These are phyloP conservation scores for Lipotes vexillifer DNA, from an alignment of 2,113 vertebrate genomes.

Conservation along the genomic window DNA sequence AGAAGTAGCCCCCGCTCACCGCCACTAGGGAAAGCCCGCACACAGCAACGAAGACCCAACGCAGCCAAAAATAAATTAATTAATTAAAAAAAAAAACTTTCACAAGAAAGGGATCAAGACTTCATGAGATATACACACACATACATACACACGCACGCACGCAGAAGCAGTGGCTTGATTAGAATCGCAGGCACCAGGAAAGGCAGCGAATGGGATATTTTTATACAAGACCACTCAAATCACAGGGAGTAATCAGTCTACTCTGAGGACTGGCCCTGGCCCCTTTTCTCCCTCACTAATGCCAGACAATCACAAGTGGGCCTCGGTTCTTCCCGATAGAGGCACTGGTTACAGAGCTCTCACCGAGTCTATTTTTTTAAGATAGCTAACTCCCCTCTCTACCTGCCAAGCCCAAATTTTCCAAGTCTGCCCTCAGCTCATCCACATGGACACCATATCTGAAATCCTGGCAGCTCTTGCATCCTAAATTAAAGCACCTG, in stretches of 20 bases:
- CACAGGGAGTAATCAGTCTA: neutral
- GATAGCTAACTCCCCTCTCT: neutral
- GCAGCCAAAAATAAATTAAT: no score
- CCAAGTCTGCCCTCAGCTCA: neutral
- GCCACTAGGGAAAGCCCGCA: no score
- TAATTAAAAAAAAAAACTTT: neutral
- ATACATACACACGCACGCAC: neutral
- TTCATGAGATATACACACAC: neutral
- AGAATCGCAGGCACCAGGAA: neutral
- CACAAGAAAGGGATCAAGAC: neutral
- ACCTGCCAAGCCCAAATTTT: neutral
- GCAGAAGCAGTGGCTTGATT: neutral
- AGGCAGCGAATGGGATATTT: neutral
- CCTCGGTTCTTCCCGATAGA: neutral
- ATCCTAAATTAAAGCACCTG: slow-evolving; percentile 1
- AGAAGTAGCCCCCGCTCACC: no score
- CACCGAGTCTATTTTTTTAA: neutral
- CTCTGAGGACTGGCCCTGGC: neutral
- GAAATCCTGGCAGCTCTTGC: neutral
- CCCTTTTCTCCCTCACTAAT: neutral
- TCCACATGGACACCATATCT: neutral
- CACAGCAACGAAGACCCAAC: no score
- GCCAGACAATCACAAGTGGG: neutral
- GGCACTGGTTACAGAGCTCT: neutral
- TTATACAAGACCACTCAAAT: neutral